Evolutionary conservation across 2,888 invertebrate species (phyloP).

Genomic region (Hirtodrosophila trivittata): DNA sequence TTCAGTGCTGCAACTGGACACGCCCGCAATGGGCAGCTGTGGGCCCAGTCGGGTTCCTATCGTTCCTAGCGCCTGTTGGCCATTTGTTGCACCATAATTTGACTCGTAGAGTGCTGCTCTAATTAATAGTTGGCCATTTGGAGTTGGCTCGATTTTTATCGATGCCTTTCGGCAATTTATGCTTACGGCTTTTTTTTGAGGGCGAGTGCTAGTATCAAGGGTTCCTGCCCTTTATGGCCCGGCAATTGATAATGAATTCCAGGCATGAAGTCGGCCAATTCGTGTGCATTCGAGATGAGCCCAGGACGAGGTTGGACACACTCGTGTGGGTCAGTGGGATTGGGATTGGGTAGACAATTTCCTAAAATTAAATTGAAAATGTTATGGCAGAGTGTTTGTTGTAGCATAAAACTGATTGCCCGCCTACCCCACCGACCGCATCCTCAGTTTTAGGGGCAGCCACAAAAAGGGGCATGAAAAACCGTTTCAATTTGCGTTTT

Average conservation of each 20-base stretch:
- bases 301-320: too few species aligned
- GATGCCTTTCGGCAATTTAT: slow-evolving; percentile 66
- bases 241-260: slow-evolving; percentile 71
- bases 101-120: slow-evolving; percentile 54
- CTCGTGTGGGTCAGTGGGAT: neutral
- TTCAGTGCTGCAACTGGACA: slow-evolving; percentile 6
- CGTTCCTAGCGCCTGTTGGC: slow-evolving; percentile 23
- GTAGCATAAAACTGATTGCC: slow-evolving; percentile 23
- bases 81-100: slow-evolving; percentile 72
- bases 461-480: slow-evolving; percentile 40
- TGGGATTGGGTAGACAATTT: slow-evolving; percentile 24
- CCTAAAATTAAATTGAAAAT: slow-evolving; percentile 61
- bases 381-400: slow-evolving; percentile 16
- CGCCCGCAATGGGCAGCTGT: slow-evolving; percentile 18
- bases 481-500: slow-evolving; percentile 54
- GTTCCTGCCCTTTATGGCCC: slow-evolving; percentile 11
- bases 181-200: slow-evolving; percentile 26
- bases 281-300: slow-evolving; percentile 71
- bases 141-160: slow-evolving; percentile 67
- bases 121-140: slow-evolving; percentile 73
- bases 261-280: slow-evolving; percentile 60
- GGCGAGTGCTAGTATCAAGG: slow-evolving; percentile 12
- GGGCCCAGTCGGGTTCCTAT: slow-evolving; percentile 37
- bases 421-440: neutral
- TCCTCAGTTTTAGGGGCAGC: neutral